Evolutionary conservation across 1,140 invertebrate genomes (phyloP), one percentile per base, ranked within the genome.

Genomic region (Calosoma granatense): DNA sequence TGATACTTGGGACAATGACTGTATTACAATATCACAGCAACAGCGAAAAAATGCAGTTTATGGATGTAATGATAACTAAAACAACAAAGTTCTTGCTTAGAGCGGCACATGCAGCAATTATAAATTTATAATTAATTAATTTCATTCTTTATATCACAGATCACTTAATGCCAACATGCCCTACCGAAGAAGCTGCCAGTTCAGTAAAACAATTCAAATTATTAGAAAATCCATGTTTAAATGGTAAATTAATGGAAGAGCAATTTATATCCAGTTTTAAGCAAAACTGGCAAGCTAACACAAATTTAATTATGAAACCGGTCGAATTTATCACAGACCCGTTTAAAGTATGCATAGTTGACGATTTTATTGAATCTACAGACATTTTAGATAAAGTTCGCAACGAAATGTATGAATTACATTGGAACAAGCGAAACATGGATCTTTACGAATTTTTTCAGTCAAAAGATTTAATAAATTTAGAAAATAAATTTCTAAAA

Each of bases 371-470:
- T 14, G 67, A 68, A 1, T 75, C 76, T 56, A 59, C 72, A 0
- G 67, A 73, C 14, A 74, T 80, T 19, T 75, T 84, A 26, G 74
- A 81, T 43, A 74, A 81, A 55, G 74, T 82, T 22, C 72, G 82
- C 53, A 73, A 81, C 20, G 77, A 83, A 60, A 77, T 84, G 66
- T 81, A 81, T 59, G 74, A 80, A n/a, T 62, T 84, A n/a, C 74
- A 81, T 22, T 84, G 81, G 78, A 78, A 76, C 21, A 71, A 76
- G 22, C 78, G 82, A 57, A 81, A 78, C 57, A 81, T 84, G 74
- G 85, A 88, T 61, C 67, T 88, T 0, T 87, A 85, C 65, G 82
- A 86, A 67, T 86, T 86, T 66, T 81, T 84, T 58, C 83, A 85
- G 66, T 84, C 82, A 2, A 72, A 72, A 11, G 85, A 87, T 64